Evolutionary conservation across 92 coral and sea anemone species (phyloP).

Genomic region (Porites evermanni): DNA sequence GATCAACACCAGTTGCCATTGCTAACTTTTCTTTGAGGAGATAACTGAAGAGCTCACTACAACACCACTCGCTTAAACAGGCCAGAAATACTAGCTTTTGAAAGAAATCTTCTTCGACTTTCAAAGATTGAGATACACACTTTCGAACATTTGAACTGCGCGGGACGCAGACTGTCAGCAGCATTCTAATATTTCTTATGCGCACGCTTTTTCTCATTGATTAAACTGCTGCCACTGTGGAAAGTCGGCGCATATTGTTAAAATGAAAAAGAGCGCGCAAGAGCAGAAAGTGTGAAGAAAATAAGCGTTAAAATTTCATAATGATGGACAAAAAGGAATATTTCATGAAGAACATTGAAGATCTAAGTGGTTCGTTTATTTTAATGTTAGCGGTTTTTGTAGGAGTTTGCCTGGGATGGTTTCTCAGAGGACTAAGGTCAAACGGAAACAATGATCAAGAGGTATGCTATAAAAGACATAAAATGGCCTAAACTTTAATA

Average conservation of each 20-base stretch:
- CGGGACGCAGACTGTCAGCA: constrained; percentile 24
- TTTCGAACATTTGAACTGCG: constrained; percentile 32
- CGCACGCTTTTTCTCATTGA: neutral
- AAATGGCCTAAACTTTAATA: neutral
- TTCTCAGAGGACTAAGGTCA: constrained; percentile 63
- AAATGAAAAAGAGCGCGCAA: neutral
- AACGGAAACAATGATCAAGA: neutral
- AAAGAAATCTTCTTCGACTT: too few relatives aligned
- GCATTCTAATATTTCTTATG: neutral
- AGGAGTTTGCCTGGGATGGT: constrained; percentile 88
- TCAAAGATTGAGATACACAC: neutral
- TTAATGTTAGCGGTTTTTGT: constrained; percentile 74
- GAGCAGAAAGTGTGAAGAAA: neutral
- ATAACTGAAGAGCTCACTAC: neutral
- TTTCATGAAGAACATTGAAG: constrained; percentile 45
- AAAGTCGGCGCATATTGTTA: neutral
- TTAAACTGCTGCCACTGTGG: constrained; percentile 2
- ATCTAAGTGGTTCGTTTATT: constrained; percentile 61
- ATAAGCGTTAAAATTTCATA: neutral
- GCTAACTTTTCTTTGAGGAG: neutral
- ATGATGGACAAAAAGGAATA: constrained; percentile 17
- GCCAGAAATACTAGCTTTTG: neutral
- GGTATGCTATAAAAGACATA: constrained; percentile 16
- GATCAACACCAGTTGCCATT: constrained; percentile 76
- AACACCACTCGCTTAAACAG: too few relatives aligned